These are phyloP conservation scores for Folsomia manolachei DNA, from an alignment of 2,888 invertebrate species.

Conservation along the genomic window DNA sequence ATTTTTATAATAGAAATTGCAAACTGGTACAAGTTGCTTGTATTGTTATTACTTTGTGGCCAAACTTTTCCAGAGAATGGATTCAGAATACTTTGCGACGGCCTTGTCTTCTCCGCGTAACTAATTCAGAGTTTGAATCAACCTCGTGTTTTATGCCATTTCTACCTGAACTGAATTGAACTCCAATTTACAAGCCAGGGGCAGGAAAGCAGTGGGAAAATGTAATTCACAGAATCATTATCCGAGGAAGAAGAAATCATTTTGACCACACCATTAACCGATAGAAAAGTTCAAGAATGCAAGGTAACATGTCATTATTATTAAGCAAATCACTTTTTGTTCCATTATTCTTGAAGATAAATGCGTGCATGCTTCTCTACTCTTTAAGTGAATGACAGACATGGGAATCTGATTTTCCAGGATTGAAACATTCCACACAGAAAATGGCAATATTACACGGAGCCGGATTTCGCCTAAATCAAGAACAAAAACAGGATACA, in stretches of 20 bases:
- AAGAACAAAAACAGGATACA: no score
- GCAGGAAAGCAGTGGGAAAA: not conserved
- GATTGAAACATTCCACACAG: not conserved
- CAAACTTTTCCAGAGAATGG: not conserved
- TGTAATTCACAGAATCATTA: not conserved
- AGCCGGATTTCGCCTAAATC: no score
- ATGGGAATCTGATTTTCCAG: not conserved
- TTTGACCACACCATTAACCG: not conserved
- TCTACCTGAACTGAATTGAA: slow-evolving; percentile 10
- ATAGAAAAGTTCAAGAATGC: not conserved
- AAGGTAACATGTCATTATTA: slow-evolving; percentile 1
- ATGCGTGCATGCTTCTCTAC: not conserved
- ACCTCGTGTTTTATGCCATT: not conserved
- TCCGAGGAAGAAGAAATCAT: not conserved
- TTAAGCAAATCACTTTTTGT: not conserved
- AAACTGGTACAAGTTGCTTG: not conserved
- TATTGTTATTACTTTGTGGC: no score
- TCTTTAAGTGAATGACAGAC: not conserved
- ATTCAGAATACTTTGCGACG: no score
- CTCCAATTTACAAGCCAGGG: not conserved
- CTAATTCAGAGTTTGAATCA: no score
- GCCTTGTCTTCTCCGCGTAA: not conserved
- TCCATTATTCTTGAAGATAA: not conserved
- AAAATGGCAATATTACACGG: no score
- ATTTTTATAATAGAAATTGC: not conserved